These are phyloP conservation scores for Odontocerum albicorne DNA, from an alignment of 2,888 invertebrate genomes.

Conservation along the genomic window DNA sequence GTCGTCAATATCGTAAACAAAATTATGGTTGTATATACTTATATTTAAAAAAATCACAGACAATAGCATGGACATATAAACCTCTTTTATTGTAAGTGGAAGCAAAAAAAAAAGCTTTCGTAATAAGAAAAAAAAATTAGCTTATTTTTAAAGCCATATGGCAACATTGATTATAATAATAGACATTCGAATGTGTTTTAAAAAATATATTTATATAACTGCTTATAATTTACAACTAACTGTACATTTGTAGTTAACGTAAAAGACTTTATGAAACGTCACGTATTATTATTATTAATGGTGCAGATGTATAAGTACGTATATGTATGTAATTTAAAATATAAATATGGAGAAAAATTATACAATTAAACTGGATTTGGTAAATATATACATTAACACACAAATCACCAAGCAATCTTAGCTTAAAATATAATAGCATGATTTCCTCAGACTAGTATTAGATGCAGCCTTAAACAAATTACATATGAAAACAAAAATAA, in stretches of 20 bases:
- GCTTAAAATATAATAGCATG: constrained; percentile 8
- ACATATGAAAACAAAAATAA: constrained; percentile 3
- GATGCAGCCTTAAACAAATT: constrained; percentile 29
- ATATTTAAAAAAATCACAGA: constrained; percentile 10
- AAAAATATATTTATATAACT: no score
- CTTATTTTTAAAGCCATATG: constrained; percentile 5
- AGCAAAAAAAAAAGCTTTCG: background rate
- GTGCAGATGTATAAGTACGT: constrained; percentile 2
- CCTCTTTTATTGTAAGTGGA: constrained; percentile 6
- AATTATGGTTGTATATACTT: constrained; percentile 6
- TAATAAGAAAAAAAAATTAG: background rate
- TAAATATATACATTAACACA: constrained; percentile 7
- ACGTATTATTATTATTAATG: background rate
- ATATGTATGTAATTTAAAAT: background rate
- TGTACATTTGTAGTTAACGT: background rate
- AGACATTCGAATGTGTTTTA: background rate
- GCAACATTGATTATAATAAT: constrained; percentile 8
- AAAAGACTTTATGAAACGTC: background rate
- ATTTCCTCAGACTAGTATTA: constrained; percentile 30
- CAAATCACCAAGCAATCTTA: constrained; percentile 5
- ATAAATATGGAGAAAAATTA: background rate
- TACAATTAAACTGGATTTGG: constrained; percentile 1
- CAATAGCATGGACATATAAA: constrained; percentile 8
- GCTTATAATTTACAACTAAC: background rate
- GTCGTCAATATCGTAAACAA: constrained; percentile 9